Evolutionary conservation across 2,113 vertebrate species (phyloP).

Genomic region (Pseudopipra pipra): DNA sequence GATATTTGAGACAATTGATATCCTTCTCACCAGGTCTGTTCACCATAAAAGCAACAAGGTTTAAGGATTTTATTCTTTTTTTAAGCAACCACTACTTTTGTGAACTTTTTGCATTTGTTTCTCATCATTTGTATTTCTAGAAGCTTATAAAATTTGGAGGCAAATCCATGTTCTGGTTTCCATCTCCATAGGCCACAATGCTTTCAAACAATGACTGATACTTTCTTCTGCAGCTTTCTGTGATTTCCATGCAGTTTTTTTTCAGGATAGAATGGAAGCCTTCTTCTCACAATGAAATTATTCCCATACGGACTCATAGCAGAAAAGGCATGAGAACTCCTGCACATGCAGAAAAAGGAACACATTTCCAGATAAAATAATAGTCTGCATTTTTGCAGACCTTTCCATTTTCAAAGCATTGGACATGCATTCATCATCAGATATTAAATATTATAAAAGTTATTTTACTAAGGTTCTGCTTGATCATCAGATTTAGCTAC

Average conservation of each 20-base stretch:
- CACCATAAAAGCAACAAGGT: background rate
- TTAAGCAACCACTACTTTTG: background rate
- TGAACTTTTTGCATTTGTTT: constrained; percentile 31
- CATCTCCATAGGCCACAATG: constrained; percentile 25
- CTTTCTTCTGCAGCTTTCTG: constrained; percentile 45
- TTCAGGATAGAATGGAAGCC: constrained; percentile 28
- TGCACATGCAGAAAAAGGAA: constrained; percentile 35
- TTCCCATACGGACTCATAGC: constrained; percentile 35
- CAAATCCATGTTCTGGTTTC: constrained; percentile 41
- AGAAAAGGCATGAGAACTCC: constrained; percentile 36
- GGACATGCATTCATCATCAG: background rate
- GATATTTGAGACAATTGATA: background rate
- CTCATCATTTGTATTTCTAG: constrained; percentile 16
- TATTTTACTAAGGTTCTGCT: background rate
- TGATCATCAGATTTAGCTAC: background rate
- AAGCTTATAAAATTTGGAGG: constrained; percentile 38
- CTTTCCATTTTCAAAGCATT: constrained; percentile 12
- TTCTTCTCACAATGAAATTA: constrained; percentile 33
- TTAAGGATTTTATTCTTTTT: background rate
- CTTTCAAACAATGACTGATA: constrained; percentile 48
- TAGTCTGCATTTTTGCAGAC: background rate
- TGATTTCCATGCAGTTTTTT: constrained; percentile 28
- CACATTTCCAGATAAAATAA: constrained; percentile 38
- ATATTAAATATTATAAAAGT: background rate
- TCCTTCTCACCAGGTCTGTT: background rate